Percentiles rank a stretch among this genome's conserved stretches.
Conservation (phyloP, 2,797 vertebrate species). For the Allenopithecus nigroviridis region DNA sequence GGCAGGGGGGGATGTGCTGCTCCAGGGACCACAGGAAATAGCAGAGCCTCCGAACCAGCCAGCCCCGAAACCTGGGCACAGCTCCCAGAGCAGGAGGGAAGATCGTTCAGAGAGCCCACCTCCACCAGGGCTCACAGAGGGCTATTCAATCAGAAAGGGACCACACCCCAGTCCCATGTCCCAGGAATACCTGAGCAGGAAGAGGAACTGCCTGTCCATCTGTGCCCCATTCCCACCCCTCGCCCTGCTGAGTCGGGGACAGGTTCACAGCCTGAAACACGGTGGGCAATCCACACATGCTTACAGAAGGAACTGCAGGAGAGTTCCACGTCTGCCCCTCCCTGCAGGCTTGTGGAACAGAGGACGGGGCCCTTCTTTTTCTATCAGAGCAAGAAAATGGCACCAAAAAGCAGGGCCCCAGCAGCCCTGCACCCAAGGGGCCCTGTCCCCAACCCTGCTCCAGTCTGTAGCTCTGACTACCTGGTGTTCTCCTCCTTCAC, state of each 20-base stretch:
- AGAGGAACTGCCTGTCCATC: background rate
- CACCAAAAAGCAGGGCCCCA: background rate
- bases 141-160: background rate
- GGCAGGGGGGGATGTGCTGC: constrained; percentile 80
- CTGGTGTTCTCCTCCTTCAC: constrained; percentile 91
- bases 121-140: background rate
- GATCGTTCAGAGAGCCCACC: background rate
- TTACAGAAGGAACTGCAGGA: background rate
- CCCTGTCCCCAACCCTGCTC: background rate
- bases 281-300: background rate
- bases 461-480: constrained; percentile 79
- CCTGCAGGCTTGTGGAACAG: background rate
- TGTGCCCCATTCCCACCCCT: background rate
- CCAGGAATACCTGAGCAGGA: background rate
- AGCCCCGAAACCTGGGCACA: constrained; percentile 91
- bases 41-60: constrained; percentile 93
- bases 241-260: background rate
- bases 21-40: constrained; percentile 87
- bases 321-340: background rate
- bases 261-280: background rate
- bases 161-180: background rate
- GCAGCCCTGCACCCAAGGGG: background rate
- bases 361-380: background rate
- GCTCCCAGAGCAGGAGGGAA: background rate
- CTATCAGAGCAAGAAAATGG: background rate